Percentiles rank a stretch among this genome's conserved stretches.
phyloP scores from a whole-genome alignment of 2,113 vertebrate genomes.

The Ariopsis seemanni region DNA sequence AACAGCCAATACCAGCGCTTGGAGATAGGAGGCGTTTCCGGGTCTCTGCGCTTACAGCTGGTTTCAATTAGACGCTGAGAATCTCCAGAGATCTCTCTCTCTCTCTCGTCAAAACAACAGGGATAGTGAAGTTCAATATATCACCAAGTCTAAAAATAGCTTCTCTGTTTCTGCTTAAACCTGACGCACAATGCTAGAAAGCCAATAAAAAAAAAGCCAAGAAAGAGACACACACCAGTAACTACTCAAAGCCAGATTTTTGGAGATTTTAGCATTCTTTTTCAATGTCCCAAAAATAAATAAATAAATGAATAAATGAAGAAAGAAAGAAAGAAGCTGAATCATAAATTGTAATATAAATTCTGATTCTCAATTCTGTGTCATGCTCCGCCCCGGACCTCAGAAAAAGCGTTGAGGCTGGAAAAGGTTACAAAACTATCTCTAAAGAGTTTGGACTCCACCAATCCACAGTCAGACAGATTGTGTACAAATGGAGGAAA shows the following conservation, averaged over 20 bases:
- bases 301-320: too few relatives aligned
- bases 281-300: neutral
- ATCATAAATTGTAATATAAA: neutral
- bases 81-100: constrained; percentile 38
- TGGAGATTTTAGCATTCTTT: neutral
- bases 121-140: constrained; percentile 4
- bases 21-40: constrained; percentile 51
- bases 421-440: too few relatives aligned
- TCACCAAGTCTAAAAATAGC: constrained; percentile 17
- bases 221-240: neutral
- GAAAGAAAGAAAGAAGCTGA: neutral
- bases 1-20: constrained; percentile 48
- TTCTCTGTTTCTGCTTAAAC: neutral
- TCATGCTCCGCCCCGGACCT: too few relatives aligned
- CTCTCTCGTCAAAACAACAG: constrained; percentile 50
- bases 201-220: neutral
- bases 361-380: neutral
- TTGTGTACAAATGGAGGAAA: too few relatives aligned
- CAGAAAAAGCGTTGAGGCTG: too few relatives aligned
- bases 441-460: too few relatives aligned
- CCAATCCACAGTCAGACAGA: too few relatives aligned
- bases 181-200: neutral
- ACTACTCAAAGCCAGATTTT: neutral
- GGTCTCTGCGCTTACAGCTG: constrained; percentile 58
- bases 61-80: constrained; percentile 61